Conservation (phyloP, 2,888 invertebrate species). For the Stictocephala bisonia region DNA sequence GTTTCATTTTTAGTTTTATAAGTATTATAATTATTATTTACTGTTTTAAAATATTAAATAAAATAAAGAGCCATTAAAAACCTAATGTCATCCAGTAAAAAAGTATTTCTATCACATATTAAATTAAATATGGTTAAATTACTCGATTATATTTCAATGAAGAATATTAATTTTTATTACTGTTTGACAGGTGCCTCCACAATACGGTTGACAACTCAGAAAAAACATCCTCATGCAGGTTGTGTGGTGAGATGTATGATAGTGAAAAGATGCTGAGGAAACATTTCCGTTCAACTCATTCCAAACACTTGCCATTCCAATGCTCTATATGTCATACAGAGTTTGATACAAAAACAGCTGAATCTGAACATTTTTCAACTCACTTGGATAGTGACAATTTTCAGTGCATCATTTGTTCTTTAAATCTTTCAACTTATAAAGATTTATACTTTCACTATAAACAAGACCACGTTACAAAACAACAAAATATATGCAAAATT, state of each 20-base stretch:
- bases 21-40: no score
- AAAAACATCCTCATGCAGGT: neutral
- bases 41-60: no score
- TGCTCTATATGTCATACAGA: neutral
- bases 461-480: neutral
- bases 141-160: no score
- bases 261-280: neutral
- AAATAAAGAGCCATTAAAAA: no score
- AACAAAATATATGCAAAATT: conserved; percentile 4
- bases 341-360: neutral
- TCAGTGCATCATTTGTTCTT: neutral
- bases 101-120: no score
- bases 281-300: neutral
- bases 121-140: no score
- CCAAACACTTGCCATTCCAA: neutral
- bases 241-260: neutral
- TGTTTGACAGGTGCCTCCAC: conserved; percentile 11
- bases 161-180: no score
- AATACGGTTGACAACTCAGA: neutral
- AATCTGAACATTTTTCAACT: neutral
- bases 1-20: no score
- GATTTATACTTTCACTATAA: conserved; percentile 7
- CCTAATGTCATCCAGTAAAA: no score
- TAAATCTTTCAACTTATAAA: neutral
- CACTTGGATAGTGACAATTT: neutral